Conservation (phyloP, 92 coral and sea anemone species). For the Metridium senile region DNA sequence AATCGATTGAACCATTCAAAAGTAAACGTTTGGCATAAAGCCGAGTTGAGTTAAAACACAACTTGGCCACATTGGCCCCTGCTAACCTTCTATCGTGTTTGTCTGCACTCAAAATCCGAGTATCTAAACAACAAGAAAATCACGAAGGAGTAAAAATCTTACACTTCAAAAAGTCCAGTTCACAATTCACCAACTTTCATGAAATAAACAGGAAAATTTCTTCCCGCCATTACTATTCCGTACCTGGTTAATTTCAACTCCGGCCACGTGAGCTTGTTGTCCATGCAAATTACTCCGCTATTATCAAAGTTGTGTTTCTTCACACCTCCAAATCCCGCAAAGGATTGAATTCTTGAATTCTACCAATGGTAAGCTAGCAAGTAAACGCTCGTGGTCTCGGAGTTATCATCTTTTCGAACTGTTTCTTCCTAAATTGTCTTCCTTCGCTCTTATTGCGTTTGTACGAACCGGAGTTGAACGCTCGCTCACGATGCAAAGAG, state of each 20-base stretch:
- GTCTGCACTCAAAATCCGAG: not conserved
- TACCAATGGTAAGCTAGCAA: slow-evolving; percentile 18
- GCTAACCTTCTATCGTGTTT: slow-evolving; percentile 8
- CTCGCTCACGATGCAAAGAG: slow-evolving; percentile 91
- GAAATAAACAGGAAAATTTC: not conserved
- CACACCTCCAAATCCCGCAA: slow-evolving; percentile 30
- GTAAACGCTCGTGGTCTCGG: slow-evolving; percentile 68
- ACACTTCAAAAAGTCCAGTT: not conserved
- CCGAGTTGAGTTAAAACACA: slow-evolving; percentile 18
- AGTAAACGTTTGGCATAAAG: slow-evolving; percentile 19
- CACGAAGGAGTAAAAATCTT: not conserved
- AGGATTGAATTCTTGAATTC: not conserved
- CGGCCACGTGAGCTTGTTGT: slow-evolving; percentile 34
- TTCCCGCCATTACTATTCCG: slow-evolving; percentile 19
- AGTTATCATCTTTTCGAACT: slow-evolving; percentile 29
- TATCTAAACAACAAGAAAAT: slow-evolving; percentile 9
- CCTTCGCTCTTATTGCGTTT: slow-evolving; percentile 60
- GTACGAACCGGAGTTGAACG: slow-evolving; percentile 67
- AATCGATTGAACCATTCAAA: not conserved
- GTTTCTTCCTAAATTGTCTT: slow-evolving; percentile 57
- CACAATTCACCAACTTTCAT: not conserved
- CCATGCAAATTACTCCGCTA: slow-evolving; percentile 13
- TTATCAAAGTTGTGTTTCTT: slow-evolving; percentile 34
- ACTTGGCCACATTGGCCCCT: not conserved
- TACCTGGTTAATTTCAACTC: not conserved